Evolutionary conservation across 2,113 vertebrate genomes (phyloP), one percentile per base, ranked within the genome.

Genomic region (Elanoides forficatus): DNA sequence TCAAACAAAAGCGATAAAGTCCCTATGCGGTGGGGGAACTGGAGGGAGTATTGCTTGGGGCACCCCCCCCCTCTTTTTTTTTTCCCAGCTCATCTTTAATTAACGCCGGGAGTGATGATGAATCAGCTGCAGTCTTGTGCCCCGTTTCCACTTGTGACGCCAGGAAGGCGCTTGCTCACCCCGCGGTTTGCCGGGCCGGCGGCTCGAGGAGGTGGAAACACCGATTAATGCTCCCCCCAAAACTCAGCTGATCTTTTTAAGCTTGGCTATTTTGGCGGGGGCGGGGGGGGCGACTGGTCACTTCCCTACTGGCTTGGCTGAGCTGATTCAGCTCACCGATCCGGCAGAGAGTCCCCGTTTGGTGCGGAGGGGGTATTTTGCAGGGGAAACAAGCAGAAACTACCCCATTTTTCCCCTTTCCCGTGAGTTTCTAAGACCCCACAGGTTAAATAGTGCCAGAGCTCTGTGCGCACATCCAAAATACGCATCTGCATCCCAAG

Each of bases 111-210:
- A 62, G 10, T 9, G 53, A 72, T 2, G 72, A 62, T 96, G 91
- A 93, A 67, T 95, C 96, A 93, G 81, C 10, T 2, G 1, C 9
- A 0, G 3, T 10, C 74, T 47, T 4, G 15, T 10, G 60, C 52
- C 8, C 26, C 1, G 9, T 73, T 93, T 92, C 88, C 93, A 81
- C 60, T 45, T 2, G 1, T 87, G 90, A 92, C 15, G 1, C 20
- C 5, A 4, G 83, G 53, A 55, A 42, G 62, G 55, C 9, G 3
- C 20, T 90, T 60, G 55, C 83, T 95, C 89, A 86, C 36, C 48
- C 92, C 0, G 0, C 1, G 12, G 40, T 73, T 88, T 1, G 2
- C 30, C 2, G 9, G 32, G 40, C n/a, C 2, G 4, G 43, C 10
- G 13, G 58, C 68, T 78, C 1, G 1, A 21, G 55, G 55, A 89